Evolutionary conservation across 2,888 invertebrate species (phyloP).

Genomic region (Apocheima hispidaria): DNA sequence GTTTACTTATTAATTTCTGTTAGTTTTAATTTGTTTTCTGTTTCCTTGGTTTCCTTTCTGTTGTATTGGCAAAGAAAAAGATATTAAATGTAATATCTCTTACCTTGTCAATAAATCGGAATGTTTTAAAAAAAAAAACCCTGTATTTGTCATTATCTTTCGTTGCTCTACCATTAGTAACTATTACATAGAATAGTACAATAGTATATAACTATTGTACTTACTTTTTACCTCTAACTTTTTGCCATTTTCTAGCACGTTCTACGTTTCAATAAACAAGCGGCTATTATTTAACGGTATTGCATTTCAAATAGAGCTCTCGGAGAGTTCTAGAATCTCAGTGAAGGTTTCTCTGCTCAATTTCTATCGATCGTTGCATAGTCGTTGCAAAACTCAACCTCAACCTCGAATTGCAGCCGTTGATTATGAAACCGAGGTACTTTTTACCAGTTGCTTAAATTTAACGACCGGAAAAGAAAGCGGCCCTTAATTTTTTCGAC

Average conservation of each 20-base stretch:
- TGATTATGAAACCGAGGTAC: constrained; percentile 22
- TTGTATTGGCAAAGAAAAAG: no score
- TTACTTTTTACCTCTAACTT: background rate
- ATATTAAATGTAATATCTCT: no score
- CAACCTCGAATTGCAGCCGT: constrained; percentile 25
- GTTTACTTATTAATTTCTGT: no score
- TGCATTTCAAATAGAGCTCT: constrained; percentile 5
- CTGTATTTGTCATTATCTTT: no score
- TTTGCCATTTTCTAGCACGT: background rate
- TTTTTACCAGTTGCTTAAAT: background rate
- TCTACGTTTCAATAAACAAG: constrained; percentile 7
- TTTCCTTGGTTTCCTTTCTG: no score
- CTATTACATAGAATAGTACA: no score
- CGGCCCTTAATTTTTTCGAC: background rate
- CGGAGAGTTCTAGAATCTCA: constrained; percentile 29
- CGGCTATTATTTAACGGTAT: background rate
- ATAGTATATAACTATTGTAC: no score
- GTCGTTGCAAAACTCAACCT: constrained; percentile 25
- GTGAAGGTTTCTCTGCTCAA: constrained; percentile 26
- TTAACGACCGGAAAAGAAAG: constrained; percentile 11
- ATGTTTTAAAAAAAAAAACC: no score
- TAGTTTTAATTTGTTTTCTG: no score
- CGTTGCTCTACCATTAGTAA: no score
- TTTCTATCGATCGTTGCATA: constrained; percentile 27
- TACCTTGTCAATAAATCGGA: no score